These are phyloP conservation scores for Malaclemys terrapin DNA, from an alignment of 2,113 vertebrate species.

Conservation along the genomic window DNA sequence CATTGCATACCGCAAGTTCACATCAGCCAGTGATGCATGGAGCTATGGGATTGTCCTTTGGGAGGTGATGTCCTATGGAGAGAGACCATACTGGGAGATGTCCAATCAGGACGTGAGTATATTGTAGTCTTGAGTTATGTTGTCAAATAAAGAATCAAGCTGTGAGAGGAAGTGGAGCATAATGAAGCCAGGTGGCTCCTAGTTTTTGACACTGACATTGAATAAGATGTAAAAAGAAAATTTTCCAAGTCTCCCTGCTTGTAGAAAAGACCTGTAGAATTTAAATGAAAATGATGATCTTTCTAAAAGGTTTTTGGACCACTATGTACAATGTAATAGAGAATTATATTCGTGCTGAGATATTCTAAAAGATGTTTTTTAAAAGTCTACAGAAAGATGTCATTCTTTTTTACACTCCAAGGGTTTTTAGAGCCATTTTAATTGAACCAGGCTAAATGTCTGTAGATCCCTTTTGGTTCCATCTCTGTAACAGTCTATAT, in stretches of 20 bases:
- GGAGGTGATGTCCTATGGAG: conserved; percentile 99
- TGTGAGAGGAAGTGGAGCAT: conserved; percentile 70
- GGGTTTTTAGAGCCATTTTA: not conserved
- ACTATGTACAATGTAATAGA: not conserved
- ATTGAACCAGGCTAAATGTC: conserved; percentile 40
- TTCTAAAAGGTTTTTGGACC: not conserved
- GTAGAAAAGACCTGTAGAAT: not conserved
- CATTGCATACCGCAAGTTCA: conserved; percentile 98
- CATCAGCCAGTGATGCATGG: conserved; percentile 97
- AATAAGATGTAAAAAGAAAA: not conserved
- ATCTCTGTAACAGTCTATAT: not conserved
- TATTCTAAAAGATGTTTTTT: conserved; percentile 28
- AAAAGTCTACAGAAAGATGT: conserved; percentile 6
- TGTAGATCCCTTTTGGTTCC: conserved; percentile 45
- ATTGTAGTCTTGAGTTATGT: conserved; percentile 33
- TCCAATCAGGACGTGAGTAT: conserved; percentile 98
- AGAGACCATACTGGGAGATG: conserved; percentile 99
- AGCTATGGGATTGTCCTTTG: conserved; percentile 98
- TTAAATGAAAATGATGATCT: not conserved
- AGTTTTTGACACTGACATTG: conserved; percentile 53
- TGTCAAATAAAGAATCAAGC: conserved; percentile 59
- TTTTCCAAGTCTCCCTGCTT: not conserved
- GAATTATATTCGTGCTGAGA: not conserved
- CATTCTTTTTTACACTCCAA: conserved; percentile 28
- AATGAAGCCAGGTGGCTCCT: conserved; percentile 67